A percentile compares a stretch with the other conserved stretches of the same genome.
Evolutionary conservation across 1,140 invertebrate genomes (phyloP).

Genomic region (Drosophila pseudoobscura): DNA sequence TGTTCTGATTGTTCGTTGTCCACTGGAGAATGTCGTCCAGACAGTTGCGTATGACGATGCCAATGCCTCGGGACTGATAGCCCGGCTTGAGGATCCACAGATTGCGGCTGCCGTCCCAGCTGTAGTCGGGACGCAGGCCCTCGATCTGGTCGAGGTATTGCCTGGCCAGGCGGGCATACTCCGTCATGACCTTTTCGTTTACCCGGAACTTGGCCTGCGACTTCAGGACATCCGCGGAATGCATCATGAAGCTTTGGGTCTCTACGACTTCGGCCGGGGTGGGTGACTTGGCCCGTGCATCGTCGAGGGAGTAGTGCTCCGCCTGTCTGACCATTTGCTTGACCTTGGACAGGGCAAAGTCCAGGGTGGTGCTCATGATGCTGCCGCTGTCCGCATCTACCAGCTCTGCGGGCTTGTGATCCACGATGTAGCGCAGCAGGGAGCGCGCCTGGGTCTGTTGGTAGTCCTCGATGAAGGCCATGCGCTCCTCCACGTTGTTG

Average conservation of each 20-base stretch:
- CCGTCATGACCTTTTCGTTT: conserved; percentile 79
- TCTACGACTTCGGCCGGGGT: conserved; percentile 84
- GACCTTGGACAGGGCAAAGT: conserved; percentile 84
- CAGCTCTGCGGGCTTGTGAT: conserved; percentile 58
- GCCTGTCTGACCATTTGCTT: conserved; percentile 64
- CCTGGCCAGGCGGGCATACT: conserved; percentile 85
- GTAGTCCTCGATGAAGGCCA: conserved; percentile 85
- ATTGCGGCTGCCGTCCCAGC: conserved; percentile 90
- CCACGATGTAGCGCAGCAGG: conserved; percentile 90
- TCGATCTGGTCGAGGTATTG: conserved; percentile 86
- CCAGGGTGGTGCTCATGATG: conserved; percentile 83
- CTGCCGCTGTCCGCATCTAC: conserved; percentile 48
- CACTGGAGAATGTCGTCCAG: conserved; percentile 87
- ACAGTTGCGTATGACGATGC: conserved; percentile 87
- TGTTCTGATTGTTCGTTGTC: conserved; percentile 85
- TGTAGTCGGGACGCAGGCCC: conserved; percentile 85
- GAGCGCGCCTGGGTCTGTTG: conserved; percentile 92
- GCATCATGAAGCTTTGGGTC: conserved; percentile 88
- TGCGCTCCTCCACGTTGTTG: conserved; percentile 83
- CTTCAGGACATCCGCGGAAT: conserved; percentile 84
- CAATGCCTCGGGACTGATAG: conserved; percentile 92
- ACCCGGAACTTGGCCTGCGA: conserved; percentile 83
- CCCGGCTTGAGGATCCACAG: conserved; percentile 97
- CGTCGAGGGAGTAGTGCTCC: conserved; percentile 64
- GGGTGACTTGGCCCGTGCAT: conserved; percentile 47